A percentile compares a stretch with the other conserved stretches of the same genome.
Evolutionary conservation across 2,888 invertebrate genomes (phyloP).

Genomic region (Sialis lutaria): DNA sequence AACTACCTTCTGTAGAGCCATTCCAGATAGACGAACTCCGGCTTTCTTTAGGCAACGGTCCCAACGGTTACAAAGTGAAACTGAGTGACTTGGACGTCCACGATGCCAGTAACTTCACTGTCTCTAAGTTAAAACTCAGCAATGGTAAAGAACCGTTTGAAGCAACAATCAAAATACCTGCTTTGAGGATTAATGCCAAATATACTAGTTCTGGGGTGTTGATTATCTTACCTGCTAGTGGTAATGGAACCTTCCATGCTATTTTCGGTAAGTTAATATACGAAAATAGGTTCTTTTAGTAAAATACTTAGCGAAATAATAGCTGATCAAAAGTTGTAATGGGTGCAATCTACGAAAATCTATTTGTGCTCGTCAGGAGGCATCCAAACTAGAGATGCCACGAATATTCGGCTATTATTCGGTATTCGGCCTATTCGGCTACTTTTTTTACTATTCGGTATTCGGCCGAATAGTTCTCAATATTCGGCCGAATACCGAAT

Average conservation of each 20-base stretch:
- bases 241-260: constrained; percentile 50
- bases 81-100: constrained; percentile 38
- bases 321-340: too few relatives aligned
- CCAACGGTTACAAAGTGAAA: constrained; percentile 38
- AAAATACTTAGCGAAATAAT: too few relatives aligned
- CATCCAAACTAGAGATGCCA: too few relatives aligned
- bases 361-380: too few relatives aligned
- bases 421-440: too few relatives aligned
- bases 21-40: constrained; percentile 42
- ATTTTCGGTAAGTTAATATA: constrained; percentile 34
- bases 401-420: too few relatives aligned
- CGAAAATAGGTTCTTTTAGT: too few relatives aligned
- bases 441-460: too few relatives aligned
- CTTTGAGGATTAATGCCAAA: constrained; percentile 41
- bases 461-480: too few relatives aligned
- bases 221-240: constrained; percentile 51
- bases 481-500: too few relatives aligned
- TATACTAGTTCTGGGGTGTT: constrained; percentile 51
- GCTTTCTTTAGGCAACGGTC: constrained; percentile 34
- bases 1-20: constrained; percentile 48
- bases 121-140: constrained; percentile 35
- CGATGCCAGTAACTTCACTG: constrained; percentile 44
- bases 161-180: constrained; percentile 43
- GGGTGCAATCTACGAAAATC: too few relatives aligned
- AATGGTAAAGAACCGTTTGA: constrained; percentile 46